Evolutionary conservation across 2,888 invertebrate species (phyloP), one percentile per base, ranked within the genome.

Genomic region (Apamea epomidion): DNA sequence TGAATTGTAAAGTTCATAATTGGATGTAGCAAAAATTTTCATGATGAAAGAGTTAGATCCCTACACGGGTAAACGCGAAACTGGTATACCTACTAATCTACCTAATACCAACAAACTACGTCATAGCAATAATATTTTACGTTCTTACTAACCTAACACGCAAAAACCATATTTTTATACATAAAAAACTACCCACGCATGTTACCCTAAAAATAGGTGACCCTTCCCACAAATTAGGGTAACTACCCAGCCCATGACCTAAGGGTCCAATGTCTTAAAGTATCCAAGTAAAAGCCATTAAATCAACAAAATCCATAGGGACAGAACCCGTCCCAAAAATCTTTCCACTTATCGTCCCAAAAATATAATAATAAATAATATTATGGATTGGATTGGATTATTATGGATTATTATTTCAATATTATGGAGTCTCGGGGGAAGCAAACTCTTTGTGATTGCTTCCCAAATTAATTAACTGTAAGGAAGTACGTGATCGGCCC

Each of bases 201-300:
- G 25, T 76, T 54, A 2, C 12, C 60, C 48, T 64, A 68, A 67
- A 86, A 68, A 68, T 60, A 65, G 32, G 16, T 45, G 29, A 76
- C 42, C 81, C 78, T 60, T 51, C 2, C 18, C 2, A 37, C 42
- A 65, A 79, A 85, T 83, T 83, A 71, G 76, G 74, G 37, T 67
- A 86, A 80, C 70, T 69, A 69, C 51, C 54, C 67, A n/a, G 62
- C 32, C n/a, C 54, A 70, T 77, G 68, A 82, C 85, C 79, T 83
- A 29, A 74, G 89, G 84, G 88, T 80, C 80, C 77, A 85, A 82
- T 84, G 74, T 81, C 86, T 78, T 87, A 71, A 68, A 81, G 75
- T 68, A 29, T 73, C 4, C 25, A 67, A 54, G 79, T 82, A 74
- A 58, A 81, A 72, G 5, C 82, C 79, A 89, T 88, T 87, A 83